Conservation (phyloP, 2,888 invertebrate species). For the Drosophila paramelanica region DNA sequence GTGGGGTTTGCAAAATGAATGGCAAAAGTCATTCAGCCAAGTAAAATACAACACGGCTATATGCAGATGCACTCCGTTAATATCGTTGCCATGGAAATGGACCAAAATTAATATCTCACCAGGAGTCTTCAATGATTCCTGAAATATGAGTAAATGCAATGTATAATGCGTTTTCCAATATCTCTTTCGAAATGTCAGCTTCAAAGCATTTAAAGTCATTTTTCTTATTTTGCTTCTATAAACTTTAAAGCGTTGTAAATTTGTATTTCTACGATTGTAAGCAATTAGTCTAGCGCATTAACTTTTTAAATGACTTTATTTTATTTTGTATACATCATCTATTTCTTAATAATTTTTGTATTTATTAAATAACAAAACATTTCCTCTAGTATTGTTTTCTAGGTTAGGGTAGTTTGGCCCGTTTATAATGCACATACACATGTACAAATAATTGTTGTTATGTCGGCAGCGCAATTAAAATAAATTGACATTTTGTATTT, state of each 20-base stretch:
- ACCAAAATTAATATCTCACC: slow-evolving; percentile 53
- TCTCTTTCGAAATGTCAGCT: too few species aligned
- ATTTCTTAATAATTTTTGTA: too few species aligned
- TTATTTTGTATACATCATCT: too few species aligned
- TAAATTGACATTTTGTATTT: slow-evolving; percentile 7
- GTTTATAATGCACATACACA: not conserved
- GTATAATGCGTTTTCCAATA: not conserved
- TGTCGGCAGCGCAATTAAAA: not conserved
- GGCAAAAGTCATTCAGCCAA: slow-evolving; percentile 46
- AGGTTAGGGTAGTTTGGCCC: not conserved
- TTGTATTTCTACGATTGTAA: too few species aligned
- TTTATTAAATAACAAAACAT: not conserved
- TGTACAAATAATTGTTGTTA: not conserved
- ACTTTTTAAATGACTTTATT: too few species aligned
- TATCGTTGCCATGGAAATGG: slow-evolving; percentile 47
- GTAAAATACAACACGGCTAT: slow-evolving; percentile 30
- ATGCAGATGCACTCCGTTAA: slow-evolving; percentile 11
- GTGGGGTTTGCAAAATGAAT: slow-evolving; percentile 2
- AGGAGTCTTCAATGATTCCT: slow-evolving; percentile 29
- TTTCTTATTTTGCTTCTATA: too few species aligned
- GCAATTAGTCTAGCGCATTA: too few species aligned
- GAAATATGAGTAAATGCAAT: not conserved
- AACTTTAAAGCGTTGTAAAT: too few species aligned
- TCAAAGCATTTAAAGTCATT: too few species aligned
- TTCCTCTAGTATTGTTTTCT: not conserved